These are phyloP conservation scores for Trichoplusia ni DNA, from an alignment of 1,140 invertebrate genomes.

Conservation along the genomic window DNA sequence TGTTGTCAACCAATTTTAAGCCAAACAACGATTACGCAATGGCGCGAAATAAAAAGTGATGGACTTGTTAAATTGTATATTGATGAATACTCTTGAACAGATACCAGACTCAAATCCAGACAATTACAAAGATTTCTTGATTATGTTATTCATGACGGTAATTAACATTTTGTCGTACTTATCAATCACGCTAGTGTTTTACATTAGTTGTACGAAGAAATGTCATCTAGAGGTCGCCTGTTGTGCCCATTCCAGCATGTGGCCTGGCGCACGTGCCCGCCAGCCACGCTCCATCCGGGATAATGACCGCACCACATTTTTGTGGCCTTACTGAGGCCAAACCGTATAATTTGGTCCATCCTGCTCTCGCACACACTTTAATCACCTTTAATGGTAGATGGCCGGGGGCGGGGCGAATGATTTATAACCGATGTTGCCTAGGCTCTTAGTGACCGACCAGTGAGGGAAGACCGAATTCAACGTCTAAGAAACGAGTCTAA, in stretches of 20 bases:
- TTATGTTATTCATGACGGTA: too few species aligned
- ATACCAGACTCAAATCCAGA: too few species aligned
- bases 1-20: too few species aligned
- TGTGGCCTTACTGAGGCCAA: slow-evolving; percentile 44
- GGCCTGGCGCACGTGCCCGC: slow-evolving; percentile 10
- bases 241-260: slow-evolving; percentile 14
- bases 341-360: slow-evolving; percentile 72
- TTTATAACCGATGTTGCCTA: slow-evolving; percentile 52
- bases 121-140: too few species aligned
- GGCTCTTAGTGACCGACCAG: slow-evolving; percentile 22
- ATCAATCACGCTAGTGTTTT: too few species aligned
- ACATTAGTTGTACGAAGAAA: background rate
- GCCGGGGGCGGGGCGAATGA: slow-evolving; percentile 49
- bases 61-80: too few species aligned
- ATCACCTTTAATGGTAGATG: slow-evolving; percentile 66
- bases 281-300: slow-evolving; percentile 23
- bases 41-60: too few species aligned
- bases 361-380: slow-evolving; percentile 60
- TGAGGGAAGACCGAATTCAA: slow-evolving; percentile 32
- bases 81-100: too few species aligned
- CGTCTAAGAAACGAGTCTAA: too few species aligned
- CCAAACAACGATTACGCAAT: too few species aligned
- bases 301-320: slow-evolving; percentile 51
- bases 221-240: background rate
- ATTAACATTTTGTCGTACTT: too few species aligned